phyloP scores from a whole-genome alignment of 2,113 vertebrate species.

The Chiloscyllium plagiosum region DNA sequence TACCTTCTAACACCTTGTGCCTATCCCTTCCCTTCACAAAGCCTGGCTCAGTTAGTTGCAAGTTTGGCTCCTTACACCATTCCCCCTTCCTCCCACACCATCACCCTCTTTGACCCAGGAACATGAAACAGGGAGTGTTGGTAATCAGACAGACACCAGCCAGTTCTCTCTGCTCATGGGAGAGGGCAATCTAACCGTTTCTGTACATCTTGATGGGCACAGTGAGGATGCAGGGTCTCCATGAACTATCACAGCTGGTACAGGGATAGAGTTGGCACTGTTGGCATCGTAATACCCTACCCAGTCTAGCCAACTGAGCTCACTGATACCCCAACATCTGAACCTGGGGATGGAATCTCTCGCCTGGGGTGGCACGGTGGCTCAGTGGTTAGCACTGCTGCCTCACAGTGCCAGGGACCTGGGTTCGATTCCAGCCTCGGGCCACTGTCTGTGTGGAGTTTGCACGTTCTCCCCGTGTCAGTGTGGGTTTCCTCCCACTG shows the following conservation, averaged over 20 bases:
- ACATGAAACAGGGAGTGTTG: background rate
- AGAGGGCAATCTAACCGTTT: background rate
- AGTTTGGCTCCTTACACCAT: background rate
- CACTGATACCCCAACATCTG: no score
- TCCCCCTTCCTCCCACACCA: no score
- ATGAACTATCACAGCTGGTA: background rate
- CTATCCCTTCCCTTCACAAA: background rate
- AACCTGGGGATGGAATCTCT: background rate
- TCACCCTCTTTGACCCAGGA: no score
- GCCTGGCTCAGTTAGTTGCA: background rate
- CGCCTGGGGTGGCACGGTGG: no score
- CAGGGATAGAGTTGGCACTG: background rate
- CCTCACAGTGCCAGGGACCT: no score
- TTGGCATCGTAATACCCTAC: background rate
- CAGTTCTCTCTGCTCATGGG: background rate
- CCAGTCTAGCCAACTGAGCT: background rate
- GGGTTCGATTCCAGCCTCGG: no score
- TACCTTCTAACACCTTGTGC: background rate
- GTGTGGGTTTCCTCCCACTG: no score
- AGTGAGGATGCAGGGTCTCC: background rate
- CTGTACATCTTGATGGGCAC: background rate
- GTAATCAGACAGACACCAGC: background rate
- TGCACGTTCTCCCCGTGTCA: no score
- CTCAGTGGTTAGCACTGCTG: no score
- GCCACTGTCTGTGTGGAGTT: no score